Conservation (phyloP, 1,140 invertebrate genomes). For the Berghia stephanieae region DNA sequence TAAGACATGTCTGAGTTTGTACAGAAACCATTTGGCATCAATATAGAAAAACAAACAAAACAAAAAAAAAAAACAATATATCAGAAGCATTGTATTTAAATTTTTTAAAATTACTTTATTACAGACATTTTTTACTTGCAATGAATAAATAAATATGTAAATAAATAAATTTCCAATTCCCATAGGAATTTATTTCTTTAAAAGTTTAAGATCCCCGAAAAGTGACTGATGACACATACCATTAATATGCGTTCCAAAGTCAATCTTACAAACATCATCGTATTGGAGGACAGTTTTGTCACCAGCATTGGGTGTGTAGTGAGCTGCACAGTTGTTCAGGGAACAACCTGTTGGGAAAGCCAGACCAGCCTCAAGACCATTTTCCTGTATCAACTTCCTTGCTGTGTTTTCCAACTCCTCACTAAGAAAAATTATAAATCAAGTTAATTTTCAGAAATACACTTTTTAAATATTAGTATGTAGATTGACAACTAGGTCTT, state of each 20-base stretch:
- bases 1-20: no score
- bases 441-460: background rate
- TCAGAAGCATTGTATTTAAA: no score
- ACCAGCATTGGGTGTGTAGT: slow-evolving; percentile 99
- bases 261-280: slow-evolving; percentile 99
- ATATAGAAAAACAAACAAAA: no score
- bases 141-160: no score
- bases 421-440: slow-evolving; percentile 59
- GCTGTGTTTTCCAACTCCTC: slow-evolving; percentile 94
- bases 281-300: slow-evolving; percentile 93
- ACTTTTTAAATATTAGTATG: background rate
- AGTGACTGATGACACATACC: slow-evolving; percentile 71
- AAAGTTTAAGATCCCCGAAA: no score
- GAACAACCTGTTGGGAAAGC: slow-evolving; percentile 99
- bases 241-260: slow-evolving; percentile 99
- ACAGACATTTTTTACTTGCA: no score
- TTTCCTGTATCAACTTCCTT: slow-evolving; percentile 91
- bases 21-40: no score
- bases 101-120: no score
- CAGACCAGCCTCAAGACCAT: slow-evolving; percentile 93
- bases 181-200: no score
- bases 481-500: background rate
- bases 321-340: slow-evolving; percentile 97
- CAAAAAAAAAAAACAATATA: no score
- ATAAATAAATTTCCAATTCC: no score